phyloP scores from a whole-genome alignment of 2,113 vertebrate genomes.

The Siniperca knerii region DNA sequence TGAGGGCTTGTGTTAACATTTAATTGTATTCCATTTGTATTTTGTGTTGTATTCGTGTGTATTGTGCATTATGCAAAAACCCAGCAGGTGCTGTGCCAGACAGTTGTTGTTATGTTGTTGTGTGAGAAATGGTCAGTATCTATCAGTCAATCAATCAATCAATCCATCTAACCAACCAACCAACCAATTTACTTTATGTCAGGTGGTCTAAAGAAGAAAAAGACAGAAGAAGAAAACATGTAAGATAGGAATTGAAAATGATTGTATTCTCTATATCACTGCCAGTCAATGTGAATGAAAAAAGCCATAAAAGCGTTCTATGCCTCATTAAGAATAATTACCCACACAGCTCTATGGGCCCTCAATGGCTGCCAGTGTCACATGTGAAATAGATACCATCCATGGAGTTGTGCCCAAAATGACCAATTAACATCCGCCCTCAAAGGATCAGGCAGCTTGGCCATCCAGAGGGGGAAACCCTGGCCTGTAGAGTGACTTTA shows the following conservation, averaged over 20 bases:
- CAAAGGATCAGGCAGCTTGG: constrained; percentile 52
- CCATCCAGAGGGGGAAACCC: constrained; percentile 32
- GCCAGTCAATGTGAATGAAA: constrained; percentile 16
- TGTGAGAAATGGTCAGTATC: neutral
- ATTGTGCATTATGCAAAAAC: neutral
- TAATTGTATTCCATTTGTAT: neutral
- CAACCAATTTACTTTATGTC: neutral
- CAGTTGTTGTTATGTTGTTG: neutral
- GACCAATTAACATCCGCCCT: constrained; percentile 62
- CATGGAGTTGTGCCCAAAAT: constrained; percentile 51
- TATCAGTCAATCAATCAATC: neutral
- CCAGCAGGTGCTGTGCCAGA: neutral
- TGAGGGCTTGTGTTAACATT: neutral
- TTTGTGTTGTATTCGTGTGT: neutral
- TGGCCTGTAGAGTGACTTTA: constrained; percentile 40
- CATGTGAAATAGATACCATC: constrained; percentile 67
- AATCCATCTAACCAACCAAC: neutral
- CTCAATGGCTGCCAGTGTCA: constrained; percentile 63
- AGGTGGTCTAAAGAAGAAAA: neutral
- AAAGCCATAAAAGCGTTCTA: constrained; percentile 14
- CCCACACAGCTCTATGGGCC: constrained; percentile 26
- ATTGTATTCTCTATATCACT: neutral
- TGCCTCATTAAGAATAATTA: constrained; percentile 73
- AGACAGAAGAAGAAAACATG: neutral
- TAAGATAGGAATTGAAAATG: neutral